Evolutionary conservation across 2,888 invertebrate species (phyloP).

Genomic region (Tipula confusa): DNA sequence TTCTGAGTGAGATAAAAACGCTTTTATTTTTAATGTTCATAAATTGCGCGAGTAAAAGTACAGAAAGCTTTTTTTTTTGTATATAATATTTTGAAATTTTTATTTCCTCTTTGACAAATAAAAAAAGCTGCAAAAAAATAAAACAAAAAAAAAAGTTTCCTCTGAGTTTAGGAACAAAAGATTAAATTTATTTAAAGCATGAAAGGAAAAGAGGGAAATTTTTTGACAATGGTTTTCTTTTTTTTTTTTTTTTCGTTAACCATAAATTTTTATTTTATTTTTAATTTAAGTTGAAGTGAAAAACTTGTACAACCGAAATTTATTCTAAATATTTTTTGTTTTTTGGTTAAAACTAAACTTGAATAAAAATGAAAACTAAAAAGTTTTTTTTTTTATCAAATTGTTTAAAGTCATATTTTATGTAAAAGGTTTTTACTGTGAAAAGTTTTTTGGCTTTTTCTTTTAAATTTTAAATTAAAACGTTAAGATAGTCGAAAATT

Average conservation of each 20-base stretch:
- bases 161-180: slow-evolving; percentile 7
- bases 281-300: neutral
- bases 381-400: neutral
- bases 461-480: neutral
- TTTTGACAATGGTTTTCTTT: slow-evolving; percentile 14
- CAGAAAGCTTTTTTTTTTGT: neutral
- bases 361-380: neutral
- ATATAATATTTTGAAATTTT: neutral
- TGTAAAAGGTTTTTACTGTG: neutral
- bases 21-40: slow-evolving; percentile 20
- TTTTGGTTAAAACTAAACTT: neutral
- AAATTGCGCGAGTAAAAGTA: slow-evolving; percentile 25
- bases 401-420: neutral
- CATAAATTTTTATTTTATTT: neutral
- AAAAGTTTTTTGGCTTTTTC: neutral
- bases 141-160: neutral
- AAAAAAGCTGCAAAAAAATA: slow-evolving; percentile 21
- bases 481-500: neutral
- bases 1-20: neutral
- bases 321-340: neutral
- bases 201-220: neutral
- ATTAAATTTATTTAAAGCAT: neutral
- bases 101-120: slow-evolving; percentile 20
- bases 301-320: neutral
- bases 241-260: slow-evolving; percentile 3